phyloP scores from a whole-genome alignment of 2,888 invertebrate species.

The Cyclophora punctaria region DNA sequence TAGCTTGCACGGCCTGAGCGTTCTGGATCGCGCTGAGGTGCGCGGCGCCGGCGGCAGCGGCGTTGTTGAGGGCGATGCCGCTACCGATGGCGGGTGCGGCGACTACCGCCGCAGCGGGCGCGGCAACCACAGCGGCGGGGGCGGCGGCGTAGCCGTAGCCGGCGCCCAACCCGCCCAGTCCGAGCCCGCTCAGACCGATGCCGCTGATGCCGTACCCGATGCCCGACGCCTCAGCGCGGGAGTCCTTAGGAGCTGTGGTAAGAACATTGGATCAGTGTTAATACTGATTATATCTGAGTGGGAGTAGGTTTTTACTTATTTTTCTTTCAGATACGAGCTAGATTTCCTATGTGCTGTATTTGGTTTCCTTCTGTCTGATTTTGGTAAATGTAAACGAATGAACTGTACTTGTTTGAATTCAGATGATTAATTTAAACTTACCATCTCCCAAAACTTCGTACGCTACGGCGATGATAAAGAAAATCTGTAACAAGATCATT shows the following conservation, averaged over 20 bases:
- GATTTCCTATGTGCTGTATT: no score
- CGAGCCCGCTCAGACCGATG: constrained; percentile 16
- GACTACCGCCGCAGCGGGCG: constrained; percentile 17
- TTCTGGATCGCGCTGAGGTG: constrained; percentile 66
- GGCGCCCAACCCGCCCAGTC: constrained; percentile 5
- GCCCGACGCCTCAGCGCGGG: constrained; percentile 14
- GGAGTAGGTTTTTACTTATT: no score
- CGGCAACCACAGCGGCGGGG: constrained; percentile 13
- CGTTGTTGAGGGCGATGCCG: constrained; percentile 52
- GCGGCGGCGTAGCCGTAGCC: constrained; percentile 2
- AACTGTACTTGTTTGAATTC: neutral
- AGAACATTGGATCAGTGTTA: no score
- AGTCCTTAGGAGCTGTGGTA: constrained; percentile 11
- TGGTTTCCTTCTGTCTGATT: no score
- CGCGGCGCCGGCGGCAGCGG: constrained; percentile 58
- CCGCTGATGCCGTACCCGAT: constrained; percentile 16
- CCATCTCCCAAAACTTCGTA: constrained; percentile 58
- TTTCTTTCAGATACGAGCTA: no score
- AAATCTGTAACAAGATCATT: constrained; percentile 42
- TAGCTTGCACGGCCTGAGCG: constrained; percentile 61
- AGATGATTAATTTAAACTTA: constrained; percentile 22
- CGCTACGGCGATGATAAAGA: constrained; percentile 63
- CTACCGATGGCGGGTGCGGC: constrained; percentile 34
- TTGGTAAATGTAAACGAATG: neutral
- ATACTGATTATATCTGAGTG: no score